Evolutionary conservation across 2,888 invertebrate genomes (phyloP), one percentile per base, ranked within the genome.

Genomic region (Caenorhabditis sp.): DNA sequence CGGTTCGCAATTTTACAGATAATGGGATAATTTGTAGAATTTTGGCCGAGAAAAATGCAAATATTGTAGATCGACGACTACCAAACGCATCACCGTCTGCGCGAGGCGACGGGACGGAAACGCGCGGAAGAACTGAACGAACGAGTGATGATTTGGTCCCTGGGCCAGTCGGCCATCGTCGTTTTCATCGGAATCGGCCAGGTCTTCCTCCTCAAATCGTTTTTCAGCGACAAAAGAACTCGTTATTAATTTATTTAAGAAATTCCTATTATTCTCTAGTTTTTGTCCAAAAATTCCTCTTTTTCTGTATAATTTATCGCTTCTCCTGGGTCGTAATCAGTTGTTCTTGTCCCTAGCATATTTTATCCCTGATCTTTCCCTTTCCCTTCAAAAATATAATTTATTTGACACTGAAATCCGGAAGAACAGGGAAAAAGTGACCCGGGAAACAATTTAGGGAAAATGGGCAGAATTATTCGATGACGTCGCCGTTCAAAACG

Each of bases 51-150:
- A 37, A 37, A 37, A 37, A 37, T 37, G 13, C 13, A 37, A 37
- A 37, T 22, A 56, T 91, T 97, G 53, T 94, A 94, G 86, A 93
- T 97, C 63, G 92, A 95, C 79, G 98, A 99, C 90, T 94, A 94
- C 88, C 98, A 99, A 91, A 99, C 98, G 5, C 97, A 98, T 91
- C 96, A 98, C 91, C 92, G 96, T 72, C 91, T 99, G 76, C 92
- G 95, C 59, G 99, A 99, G 91, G 93, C 97, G 1, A 95, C 96
- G 90, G 94, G 96, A 56, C 93, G 97, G 59, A 96, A 95, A 89
- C 92, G 96, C 72, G 99, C 97, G 0, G 99, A 99, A 91, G 95
- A 97, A 89, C 91, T 99, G 62, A 98, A 97, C 87, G 95, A 96
- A 89, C 92, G 95, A 85, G 97, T 99, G 8, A 92, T 95, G 89